phyloP scores from a whole-genome alignment of 2,113 vertebrate genomes.

The Excalfactoria chinensis region DNA sequence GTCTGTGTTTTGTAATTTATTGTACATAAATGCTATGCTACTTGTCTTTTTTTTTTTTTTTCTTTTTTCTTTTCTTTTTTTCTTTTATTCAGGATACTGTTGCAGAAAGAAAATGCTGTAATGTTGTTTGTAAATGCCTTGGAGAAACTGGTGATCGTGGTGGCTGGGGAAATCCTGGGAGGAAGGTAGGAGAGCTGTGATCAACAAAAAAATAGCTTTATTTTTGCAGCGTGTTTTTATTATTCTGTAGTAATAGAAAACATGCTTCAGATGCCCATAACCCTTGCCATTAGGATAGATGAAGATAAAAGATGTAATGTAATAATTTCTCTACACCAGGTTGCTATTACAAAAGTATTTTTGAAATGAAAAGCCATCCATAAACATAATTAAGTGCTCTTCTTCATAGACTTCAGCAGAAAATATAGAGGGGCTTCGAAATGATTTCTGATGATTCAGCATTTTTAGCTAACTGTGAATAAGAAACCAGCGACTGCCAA shows the following conservation, averaged over 20 bases:
- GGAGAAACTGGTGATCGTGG: constrained; percentile 83
- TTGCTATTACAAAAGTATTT: background rate
- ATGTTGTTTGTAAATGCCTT: constrained; percentile 82
- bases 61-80: background rate
- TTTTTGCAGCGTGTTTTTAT: background rate
- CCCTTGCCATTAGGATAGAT: background rate
- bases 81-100: constrained; percentile 76
- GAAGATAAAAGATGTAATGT: background rate
- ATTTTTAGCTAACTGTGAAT: background rate
- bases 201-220: background rate
- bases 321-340: background rate
- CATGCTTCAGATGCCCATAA: background rate
- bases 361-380: background rate
- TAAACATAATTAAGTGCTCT: background rate
- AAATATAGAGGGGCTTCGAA: background rate
- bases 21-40: background rate
- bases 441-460: background rate
- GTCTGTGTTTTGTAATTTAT: background rate
- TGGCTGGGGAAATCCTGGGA: constrained; percentile 70
- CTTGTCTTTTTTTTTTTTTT: background rate
- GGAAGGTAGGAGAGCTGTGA: constrained; percentile 77
- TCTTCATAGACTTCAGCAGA: background rate
- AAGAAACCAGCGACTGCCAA: background rate
- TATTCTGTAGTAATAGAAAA: background rate
- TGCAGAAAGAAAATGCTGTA: constrained; percentile 85